Base-by-base conservation (phyloP, 2,797 vertebrate genomes). In the Aphelocoma californica region DNA sequence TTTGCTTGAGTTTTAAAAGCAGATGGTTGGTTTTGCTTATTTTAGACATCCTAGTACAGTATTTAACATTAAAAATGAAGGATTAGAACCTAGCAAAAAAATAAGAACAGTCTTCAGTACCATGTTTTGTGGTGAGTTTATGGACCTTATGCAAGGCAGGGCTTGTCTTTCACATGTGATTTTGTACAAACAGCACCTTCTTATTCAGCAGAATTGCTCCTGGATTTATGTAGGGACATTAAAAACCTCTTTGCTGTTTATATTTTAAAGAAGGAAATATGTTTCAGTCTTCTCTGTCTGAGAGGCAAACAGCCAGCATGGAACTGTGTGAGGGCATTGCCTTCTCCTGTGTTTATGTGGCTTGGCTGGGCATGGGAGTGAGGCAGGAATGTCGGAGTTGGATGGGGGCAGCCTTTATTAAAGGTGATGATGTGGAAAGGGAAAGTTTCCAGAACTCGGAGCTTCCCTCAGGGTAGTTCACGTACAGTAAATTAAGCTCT, bases 61-160 rank as follows among this genome's bases (percentile, higher is more conserved):
- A 83, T 91, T 91, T 88, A 86, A 74, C 45, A 31, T 62, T 14
- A n/a, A 61, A 90, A 91, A 56, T 62, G 47, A 57, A 86, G 79
- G 62, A 64, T 85, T 64, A 24, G 73, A 88, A 26, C 24, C 3
- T 32, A n/a, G 73, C 2, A 21, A 60, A 81, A 66, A 80, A 78
- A 32, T 3, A 31, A 61, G 57, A 70, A 4, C 32, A 50, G 44
- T 38, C 23, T 62, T 26, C 0, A 4, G 1, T 14, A 16, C 3
- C 1, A 1, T 32, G 31, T 61, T 84, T 36, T 72, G 66, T 77
- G 86, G 16, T 54, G 62, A 86, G 45, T 74, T 79, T 40, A 4
- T 81, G 78, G 79, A 19, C 34, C 32, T 38, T 0, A 1, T 36
- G 40, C n/a, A 36, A 38, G 32, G 58, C 65, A 74, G 66, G 53